These are phyloP conservation scores for Mythimna impura DNA, from an alignment of 2,888 invertebrate genomes.

Conservation along the genomic window DNA sequence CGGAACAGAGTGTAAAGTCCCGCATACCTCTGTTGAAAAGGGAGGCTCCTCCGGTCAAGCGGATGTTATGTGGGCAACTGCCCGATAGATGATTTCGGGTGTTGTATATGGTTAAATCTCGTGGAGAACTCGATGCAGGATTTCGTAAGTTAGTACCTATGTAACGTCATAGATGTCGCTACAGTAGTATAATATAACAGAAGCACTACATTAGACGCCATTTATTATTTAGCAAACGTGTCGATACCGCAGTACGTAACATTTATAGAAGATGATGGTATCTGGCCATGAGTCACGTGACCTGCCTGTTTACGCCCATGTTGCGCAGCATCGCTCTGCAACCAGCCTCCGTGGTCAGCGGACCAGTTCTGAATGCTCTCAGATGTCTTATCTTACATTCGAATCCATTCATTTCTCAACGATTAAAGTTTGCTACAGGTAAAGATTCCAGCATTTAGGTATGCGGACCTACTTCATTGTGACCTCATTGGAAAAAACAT, in stretches of 20 bases:
- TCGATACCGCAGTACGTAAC: background rate
- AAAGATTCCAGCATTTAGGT: background rate
- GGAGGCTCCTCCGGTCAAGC: too few species aligned
- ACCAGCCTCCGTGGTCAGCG: background rate
- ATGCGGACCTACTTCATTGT: background rate
- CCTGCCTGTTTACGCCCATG: background rate
- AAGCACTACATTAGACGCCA: background rate
- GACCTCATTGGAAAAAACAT: background rate
- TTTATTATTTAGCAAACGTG: background rate
- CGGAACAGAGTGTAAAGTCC: too few species aligned
- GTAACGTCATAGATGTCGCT: too few species aligned
- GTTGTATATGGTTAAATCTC: too few species aligned
- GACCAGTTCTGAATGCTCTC: background rate
- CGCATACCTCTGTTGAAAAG: too few species aligned
- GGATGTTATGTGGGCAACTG: too few species aligned
- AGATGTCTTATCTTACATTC: conserved; percentile 21
- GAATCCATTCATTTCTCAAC: conserved; percentile 36
- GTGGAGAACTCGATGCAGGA: too few species aligned
- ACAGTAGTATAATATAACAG: background rate
- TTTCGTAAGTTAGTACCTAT: too few species aligned
- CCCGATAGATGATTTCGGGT: too few species aligned
- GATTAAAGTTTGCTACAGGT: background rate
- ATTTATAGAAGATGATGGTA: conserved; percentile 9
- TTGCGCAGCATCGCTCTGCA: conserved; percentile 15
- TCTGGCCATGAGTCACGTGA: conserved; percentile 14